Base-by-base conservation (phyloP, 2,113 vertebrate species). In the Dascyllus trimaculatus region DNA sequence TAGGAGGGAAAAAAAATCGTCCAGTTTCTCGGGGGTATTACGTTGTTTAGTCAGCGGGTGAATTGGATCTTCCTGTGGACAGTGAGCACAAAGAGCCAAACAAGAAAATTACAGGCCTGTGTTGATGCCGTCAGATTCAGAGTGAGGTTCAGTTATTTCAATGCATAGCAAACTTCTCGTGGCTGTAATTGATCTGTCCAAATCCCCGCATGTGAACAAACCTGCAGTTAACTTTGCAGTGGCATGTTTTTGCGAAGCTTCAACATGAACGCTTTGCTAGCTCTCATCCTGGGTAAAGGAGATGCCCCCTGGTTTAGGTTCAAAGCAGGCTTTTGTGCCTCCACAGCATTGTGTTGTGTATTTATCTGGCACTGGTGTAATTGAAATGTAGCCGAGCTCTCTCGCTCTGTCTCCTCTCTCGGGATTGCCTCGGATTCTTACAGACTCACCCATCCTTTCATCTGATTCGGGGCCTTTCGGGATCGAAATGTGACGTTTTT, bases 71-170 rank as follows among this genome's bases (percentile, higher is more conserved):
- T 75, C 26, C 63, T 79, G 68, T 67, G 75, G 75, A 84, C 45
- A 85, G 73, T 54, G 49, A 75, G 81, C 84, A 88, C 73, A 74
- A 84, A 73, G 75, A 80, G 45, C 46, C 78, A 83, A 89, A 88
- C 88, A 85, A 66, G 71, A 59, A 84, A 90, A 90, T 92, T 70
- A 88, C 70, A 89, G 78, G 69, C 63, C 73, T 72, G 53, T 56
- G 85, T 71, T 71, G 75, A 71, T 53, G 48, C 61, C 76, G 81
- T 78, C 75, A 75, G 64, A 76, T 69, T 71, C 71, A 22, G 57
- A 81, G 70, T 14, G 26, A 74, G 63, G 78, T 78, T 78, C 52
- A 71, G 69, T 81, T 70, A 59, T 87, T 85, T 74, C 63, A 69
- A 86, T 82, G 72, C 78, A 81, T 79, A 75, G 53, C 64, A 84